phyloP scores from a whole-genome alignment of 2,797 vertebrate species.

The Vultur gryphus region DNA sequence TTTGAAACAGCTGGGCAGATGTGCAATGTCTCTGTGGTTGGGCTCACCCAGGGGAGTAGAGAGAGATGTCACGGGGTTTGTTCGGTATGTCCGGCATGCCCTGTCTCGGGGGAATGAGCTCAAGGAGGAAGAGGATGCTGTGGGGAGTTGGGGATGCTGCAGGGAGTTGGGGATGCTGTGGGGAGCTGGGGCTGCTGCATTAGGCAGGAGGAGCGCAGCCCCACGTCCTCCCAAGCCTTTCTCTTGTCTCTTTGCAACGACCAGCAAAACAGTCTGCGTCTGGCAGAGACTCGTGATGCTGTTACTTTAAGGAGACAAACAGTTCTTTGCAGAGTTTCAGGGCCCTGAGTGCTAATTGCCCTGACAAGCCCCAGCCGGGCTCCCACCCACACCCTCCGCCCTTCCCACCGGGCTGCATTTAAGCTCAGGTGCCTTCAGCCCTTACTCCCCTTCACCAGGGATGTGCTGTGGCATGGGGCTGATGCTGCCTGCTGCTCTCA shows the following conservation, averaged over 20 bases:
- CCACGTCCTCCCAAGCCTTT: accelerated
- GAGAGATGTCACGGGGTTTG: background rate
- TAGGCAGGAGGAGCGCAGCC: background rate
- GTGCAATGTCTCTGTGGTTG: background rate
- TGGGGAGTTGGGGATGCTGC: accelerated
- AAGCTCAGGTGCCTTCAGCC: accelerated
- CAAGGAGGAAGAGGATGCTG: background rate
- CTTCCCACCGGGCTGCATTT: accelerated
- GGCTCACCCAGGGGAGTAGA: background rate
- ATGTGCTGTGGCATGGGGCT: accelerated
- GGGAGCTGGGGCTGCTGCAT: background rate
- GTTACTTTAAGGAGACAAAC: background rate
- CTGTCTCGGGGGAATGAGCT: accelerated
- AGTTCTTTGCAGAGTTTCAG: background rate
- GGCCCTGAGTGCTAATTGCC: background rate
- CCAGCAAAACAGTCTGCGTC: background rate
- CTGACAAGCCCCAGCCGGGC: background rate
- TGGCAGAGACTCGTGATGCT: background rate
- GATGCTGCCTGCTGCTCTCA: background rate
- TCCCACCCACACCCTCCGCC: accelerated
- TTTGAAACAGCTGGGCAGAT: background rate
- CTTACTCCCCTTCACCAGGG: accelerated
- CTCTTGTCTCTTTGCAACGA: background rate
- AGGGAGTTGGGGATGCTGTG: background rate
- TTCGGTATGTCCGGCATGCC: accelerated